Evolutionary conservation across 2,797 vertebrate genomes (phyloP).

Genomic region (Acanthopagrus latus): DNA sequence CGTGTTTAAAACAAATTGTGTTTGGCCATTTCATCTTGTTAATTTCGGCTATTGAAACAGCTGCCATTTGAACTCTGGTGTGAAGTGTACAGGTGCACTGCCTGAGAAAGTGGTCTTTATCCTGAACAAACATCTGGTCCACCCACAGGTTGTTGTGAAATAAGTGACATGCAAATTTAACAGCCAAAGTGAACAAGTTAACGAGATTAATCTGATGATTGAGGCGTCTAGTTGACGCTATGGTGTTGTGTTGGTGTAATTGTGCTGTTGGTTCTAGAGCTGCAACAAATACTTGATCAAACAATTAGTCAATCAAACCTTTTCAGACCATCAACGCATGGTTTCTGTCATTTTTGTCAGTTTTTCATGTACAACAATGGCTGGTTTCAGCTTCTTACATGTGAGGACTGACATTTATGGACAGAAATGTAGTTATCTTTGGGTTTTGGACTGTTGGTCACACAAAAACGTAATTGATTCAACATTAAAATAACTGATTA

Average conservation of each 20-base stretch:
- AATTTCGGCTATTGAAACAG: neutral
- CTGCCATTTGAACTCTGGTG: slow-evolving; percentile 26
- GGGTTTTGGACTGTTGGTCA: no score
- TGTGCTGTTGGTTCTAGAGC: no score
- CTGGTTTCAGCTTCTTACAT: no score
- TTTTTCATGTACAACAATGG: no score
- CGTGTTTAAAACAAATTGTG: neutral
- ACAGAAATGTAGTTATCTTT: no score
- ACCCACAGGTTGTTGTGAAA: neutral
- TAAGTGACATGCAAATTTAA: neutral
- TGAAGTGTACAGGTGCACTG: slow-evolving; percentile 31
- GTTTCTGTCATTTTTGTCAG: no score
- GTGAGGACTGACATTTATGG: no score
- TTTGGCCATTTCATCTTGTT: neutral
- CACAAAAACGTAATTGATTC: no score
- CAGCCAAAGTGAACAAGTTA: neutral
- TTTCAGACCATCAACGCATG: no score
- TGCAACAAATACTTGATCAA: no score
- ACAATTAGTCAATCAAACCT: no score
- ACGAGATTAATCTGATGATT: neutral
- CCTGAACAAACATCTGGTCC: neutral
- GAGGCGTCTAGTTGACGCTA: neutral
- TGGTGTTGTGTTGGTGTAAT: neutral
- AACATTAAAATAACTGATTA: no score
- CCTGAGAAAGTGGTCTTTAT: neutral